Percentiles rank a stretch among this genome's conserved stretches.
phyloP scores from a whole-genome alignment of 2,797 vertebrate genomes.

The Gastrophryne carolinensis region DNA sequence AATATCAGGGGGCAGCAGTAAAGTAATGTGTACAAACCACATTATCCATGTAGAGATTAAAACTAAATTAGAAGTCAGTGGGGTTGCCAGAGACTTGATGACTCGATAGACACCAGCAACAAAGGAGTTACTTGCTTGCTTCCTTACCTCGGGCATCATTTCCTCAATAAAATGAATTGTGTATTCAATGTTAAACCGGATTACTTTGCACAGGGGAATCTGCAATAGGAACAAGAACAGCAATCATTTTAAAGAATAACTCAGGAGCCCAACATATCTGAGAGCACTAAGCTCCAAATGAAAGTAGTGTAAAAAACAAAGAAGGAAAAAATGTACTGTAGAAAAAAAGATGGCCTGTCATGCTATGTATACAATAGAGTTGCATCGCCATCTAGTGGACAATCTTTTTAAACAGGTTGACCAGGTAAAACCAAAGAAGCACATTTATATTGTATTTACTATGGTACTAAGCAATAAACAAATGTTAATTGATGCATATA shows the following conservation, averaged over 20 bases:
- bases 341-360: constrained; percentile 28
- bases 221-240: constrained; percentile 63
- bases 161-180: constrained; percentile 99
- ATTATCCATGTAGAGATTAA: background rate
- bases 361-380: background rate
- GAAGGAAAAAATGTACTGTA: constrained; percentile 1
- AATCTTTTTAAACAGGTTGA: background rate
- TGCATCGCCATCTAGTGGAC: constrained; percentile 38
- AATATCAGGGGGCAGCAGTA: constrained; percentile 16
- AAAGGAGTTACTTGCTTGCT: constrained; percentile 23
- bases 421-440: too few relatives aligned
- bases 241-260: constrained; percentile 50
- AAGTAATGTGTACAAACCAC: background rate
- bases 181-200: constrained; percentile 99
- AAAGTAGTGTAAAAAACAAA: constrained; percentile 46
- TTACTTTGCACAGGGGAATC: constrained; percentile 97
- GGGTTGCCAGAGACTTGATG: background rate
- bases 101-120: background rate
- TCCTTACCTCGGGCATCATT: constrained; percentile 96
- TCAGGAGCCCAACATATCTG: constrained; percentile 37
- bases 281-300: constrained; percentile 42
- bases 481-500: too few relatives aligned
- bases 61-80: constrained; percentile 6
- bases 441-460: too few relatives aligned
- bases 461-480: background rate